Conservation (phyloP, 2,888 invertebrate genomes). For the Cephalotes varians region DNA sequence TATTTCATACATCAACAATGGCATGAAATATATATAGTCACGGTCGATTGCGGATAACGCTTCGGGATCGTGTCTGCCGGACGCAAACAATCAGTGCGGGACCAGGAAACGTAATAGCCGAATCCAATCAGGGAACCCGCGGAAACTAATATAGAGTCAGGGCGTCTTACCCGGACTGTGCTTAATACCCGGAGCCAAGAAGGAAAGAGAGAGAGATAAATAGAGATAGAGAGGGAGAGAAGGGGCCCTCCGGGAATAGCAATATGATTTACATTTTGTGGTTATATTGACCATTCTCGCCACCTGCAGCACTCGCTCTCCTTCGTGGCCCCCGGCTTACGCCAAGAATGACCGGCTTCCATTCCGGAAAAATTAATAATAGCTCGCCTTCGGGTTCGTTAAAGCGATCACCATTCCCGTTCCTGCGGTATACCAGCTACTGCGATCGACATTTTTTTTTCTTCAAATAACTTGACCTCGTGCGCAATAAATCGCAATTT, state of each 20-base stretch:
- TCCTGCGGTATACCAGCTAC: constrained; percentile 28
- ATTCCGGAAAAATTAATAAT: constrained; percentile 81
- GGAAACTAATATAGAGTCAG: constrained; percentile 74
- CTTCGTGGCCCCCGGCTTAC: constrained; percentile 73
- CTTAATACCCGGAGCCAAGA: constrained; percentile 70
- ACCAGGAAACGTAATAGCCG: constrained; percentile 66
- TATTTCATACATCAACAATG: not conserved
- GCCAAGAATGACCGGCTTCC: constrained; percentile 81
- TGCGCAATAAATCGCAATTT: constrained; percentile 37
- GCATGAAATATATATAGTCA: not conserved
- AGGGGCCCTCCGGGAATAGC: constrained; percentile 76
- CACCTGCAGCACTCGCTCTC: constrained; percentile 83
- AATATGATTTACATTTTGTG: constrained; percentile 86
- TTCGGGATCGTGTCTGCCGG: constrained; percentile 39
- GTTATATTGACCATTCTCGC: constrained; percentile 85
- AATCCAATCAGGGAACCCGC: constrained; percentile 73
- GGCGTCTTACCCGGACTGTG: constrained; percentile 73
- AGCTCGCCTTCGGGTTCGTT: constrained; percentile 55
- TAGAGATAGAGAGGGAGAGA: constrained; percentile 39
- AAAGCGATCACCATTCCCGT: constrained; percentile 43
- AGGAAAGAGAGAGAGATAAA: constrained; percentile 9
- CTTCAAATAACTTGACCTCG: not conserved
- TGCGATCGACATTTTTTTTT: constrained; percentile 19
- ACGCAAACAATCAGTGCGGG: constrained; percentile 69
- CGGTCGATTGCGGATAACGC: constrained; percentile 25